A percentile compares a stretch with the other conserved stretches of the same genome.
phyloP scores from a whole-genome alignment of 2,113 vertebrate genomes.

The mouse (Mus musculus) region DNA sequence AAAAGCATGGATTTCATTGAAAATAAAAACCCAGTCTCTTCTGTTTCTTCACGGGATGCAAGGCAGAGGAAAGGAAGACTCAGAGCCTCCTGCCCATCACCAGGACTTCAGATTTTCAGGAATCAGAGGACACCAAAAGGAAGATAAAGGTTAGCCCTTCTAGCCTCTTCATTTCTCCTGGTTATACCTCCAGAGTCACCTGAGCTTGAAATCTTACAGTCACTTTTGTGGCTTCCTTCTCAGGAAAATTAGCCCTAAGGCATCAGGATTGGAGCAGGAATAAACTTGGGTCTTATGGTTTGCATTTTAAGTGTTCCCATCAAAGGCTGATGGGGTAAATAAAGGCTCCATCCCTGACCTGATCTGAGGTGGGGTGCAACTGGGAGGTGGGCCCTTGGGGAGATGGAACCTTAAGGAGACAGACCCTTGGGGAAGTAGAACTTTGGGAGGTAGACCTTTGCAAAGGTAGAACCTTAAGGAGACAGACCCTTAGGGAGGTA shows the following conservation, averaged over 20 bases:
- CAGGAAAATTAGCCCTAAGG: not conserved
- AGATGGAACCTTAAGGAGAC: too few species aligned
- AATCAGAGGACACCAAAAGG: not conserved
- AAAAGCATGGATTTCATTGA: constrained; percentile 25
- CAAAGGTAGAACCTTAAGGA: not conserved
- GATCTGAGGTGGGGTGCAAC: not conserved
- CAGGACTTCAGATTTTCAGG: not conserved
- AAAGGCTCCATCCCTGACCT: not conserved
- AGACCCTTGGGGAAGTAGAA: not conserved
- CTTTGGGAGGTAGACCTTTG: not conserved
- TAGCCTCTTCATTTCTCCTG: not conserved
- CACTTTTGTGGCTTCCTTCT: not conserved
- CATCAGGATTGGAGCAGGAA: not conserved
- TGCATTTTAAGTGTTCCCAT: not conserved
- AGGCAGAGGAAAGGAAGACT: not conserved
- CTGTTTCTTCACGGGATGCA: not conserved
- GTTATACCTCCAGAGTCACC: not conserved
- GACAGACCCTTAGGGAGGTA: not conserved
- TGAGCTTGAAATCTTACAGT: not conserved
- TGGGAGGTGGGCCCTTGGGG: too few species aligned
- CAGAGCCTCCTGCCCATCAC: not conserved
- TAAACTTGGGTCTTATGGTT: not conserved
- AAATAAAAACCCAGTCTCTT: not conserved
- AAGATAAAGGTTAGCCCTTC: not conserved
- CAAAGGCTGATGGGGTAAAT: not conserved